A percentile compares a stretch with the other conserved stretches of the same genome.
Evolutionary conservation across 2,888 invertebrate species (phyloP).

Genomic region (Platycheirus rosarum): DNA sequence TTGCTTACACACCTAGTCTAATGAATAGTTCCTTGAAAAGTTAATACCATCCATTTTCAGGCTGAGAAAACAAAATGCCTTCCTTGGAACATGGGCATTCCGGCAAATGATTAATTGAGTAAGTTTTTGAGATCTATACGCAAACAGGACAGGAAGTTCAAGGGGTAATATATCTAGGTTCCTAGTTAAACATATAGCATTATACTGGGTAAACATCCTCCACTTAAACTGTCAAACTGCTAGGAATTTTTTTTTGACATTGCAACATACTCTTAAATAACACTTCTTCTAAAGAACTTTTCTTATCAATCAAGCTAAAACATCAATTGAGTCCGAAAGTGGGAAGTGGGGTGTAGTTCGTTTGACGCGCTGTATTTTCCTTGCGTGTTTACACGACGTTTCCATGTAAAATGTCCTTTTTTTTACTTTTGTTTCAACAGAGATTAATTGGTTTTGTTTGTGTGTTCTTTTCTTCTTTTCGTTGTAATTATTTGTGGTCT

Average conservation of each 20-base stretch:
- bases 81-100: no score
- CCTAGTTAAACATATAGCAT: background rate
- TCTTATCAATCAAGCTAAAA: conserved; percentile 22
- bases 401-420: conserved; percentile 32
- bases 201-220: no score
- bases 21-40: no score
- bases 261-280: background rate
- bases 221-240: conserved; percentile 1
- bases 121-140: no score
- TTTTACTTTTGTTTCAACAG: conserved; percentile 16
- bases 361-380: conserved; percentile 23
- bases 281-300: conserved; percentile 4
- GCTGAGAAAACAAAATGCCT: no score
- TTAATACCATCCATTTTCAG: no score
- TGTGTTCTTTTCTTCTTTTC: background rate
- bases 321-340: conserved; percentile 32
- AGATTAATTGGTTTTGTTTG: conserved; percentile 21
- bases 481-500: conserved; percentile 12
- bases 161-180: background rate
- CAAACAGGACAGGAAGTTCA: background rate
- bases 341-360: conserved; percentile 39
- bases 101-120: no score
- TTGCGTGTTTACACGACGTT: conserved; percentile 44
- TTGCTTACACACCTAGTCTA: no score
- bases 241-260: background rate